phyloP scores from a whole-genome alignment of 1,140 invertebrate species.

The Cherax destructor region DNA sequence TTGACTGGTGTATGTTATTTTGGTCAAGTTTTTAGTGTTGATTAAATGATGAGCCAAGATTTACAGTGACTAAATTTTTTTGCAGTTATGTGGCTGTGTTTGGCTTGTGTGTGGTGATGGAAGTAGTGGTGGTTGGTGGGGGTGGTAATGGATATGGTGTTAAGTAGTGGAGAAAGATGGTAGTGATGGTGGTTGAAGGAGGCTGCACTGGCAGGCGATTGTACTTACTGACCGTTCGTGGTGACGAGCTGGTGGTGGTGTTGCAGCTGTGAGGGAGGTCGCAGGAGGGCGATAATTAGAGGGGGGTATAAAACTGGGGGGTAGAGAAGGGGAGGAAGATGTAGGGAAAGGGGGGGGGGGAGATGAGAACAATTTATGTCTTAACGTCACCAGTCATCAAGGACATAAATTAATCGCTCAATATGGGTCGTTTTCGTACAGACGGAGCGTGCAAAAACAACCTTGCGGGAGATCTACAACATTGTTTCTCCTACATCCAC shows the following conservation, averaged over 20 bases:
- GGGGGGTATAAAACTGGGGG: conserved; percentile 19
- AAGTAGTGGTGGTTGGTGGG: neutral
- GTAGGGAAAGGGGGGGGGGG: neutral
- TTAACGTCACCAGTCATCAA: conserved; percentile 48
- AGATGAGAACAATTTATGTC: conserved; percentile 49
- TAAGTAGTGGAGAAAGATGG: neutral
- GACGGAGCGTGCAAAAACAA: conserved; percentile 45
- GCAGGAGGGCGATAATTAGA: conserved; percentile 64
- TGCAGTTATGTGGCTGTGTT: neutral
- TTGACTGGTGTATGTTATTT: too few species aligned
- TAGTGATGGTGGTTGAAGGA: neutral
- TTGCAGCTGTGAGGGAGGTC: conserved; percentile 58
- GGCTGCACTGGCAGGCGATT: neutral
- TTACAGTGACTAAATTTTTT: too few species aligned
- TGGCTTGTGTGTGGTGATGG: neutral
- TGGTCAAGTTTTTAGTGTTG: too few species aligned
- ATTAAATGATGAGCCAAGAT: too few species aligned
- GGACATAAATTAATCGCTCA: conserved; percentile 60
- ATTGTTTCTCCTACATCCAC: conserved; percentile 26
- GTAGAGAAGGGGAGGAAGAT: neutral
- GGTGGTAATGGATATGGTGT: conserved; percentile 4
- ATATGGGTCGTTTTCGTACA: conserved; percentile 63
- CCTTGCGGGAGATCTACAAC: conserved; percentile 38
- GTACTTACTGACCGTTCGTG: conserved; percentile 6
- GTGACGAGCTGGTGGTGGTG: conserved; percentile 11